Evolutionary conservation across 2,113 vertebrate genomes (phyloP).

Genomic region (Brachyhypopomus gauderio): DNA sequence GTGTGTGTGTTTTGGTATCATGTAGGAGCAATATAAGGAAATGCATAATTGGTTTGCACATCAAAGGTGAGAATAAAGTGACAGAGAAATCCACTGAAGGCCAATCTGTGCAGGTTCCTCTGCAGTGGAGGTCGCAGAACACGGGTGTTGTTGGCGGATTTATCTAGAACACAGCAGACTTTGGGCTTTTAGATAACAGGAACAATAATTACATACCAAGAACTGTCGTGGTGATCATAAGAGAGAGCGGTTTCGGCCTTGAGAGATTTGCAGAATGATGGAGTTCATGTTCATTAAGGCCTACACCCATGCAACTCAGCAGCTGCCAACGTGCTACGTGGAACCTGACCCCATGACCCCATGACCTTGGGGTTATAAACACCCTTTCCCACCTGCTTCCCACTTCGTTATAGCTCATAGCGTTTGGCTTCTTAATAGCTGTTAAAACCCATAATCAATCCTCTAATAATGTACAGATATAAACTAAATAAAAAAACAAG

Average conservation of each 20-base stretch:
- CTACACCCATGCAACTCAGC: too few relatives aligned
- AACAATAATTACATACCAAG: background rate
- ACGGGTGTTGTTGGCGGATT: background rate
- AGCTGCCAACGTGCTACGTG: too few relatives aligned
- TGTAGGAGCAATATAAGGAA: background rate
- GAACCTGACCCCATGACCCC: too few relatives aligned
- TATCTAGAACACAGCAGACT: background rate
- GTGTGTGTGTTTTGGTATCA: background rate
- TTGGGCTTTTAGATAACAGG: background rate
- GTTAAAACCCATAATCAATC: background rate
- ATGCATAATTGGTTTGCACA: conserved; percentile 2
- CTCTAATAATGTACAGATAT: background rate
- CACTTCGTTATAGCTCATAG: background rate
- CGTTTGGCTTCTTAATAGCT: background rate
- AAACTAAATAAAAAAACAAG: background rate
- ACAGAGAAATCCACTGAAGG: background rate
- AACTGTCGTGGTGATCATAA: background rate
- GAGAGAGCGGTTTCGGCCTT: background rate
- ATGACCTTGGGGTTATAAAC: too few relatives aligned
- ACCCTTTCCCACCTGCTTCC: background rate
- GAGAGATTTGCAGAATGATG: background rate
- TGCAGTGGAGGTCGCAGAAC: too few relatives aligned
- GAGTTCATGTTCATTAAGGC: too few relatives aligned
- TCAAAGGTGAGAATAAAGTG: background rate
- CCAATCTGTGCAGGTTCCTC: too few relatives aligned